Evolutionary conservation across 2,888 invertebrate species (phyloP).

Genomic region (Meliscaeva auricollis): DNA sequence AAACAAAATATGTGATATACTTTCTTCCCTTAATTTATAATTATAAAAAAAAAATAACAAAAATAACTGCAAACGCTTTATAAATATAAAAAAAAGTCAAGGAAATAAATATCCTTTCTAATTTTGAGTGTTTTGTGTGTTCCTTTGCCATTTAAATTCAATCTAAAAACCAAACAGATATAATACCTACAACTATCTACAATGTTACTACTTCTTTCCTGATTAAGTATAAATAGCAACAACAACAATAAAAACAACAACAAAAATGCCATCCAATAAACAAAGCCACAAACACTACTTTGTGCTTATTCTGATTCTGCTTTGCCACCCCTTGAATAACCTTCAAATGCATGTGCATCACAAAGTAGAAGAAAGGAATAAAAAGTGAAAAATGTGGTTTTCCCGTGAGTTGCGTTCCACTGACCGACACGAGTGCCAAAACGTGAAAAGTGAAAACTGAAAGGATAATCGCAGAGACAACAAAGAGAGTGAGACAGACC

Average conservation of each 20-base stretch:
- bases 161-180: constrained; percentile 50
- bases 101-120: constrained; percentile 19
- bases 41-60: not conserved
- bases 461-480: constrained; percentile 22
- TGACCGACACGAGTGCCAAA: constrained; percentile 48
- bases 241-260: constrained; percentile 11
- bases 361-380: constrained; percentile 31
- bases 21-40: constrained; percentile 42
- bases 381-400: constrained; percentile 60
- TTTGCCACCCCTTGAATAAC: constrained; percentile 35
- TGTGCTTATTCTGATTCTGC: constrained; percentile 15
- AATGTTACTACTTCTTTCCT: constrained; percentile 57
- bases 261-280: constrained; percentile 63
- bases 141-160: constrained; percentile 35
- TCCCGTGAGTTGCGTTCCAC: constrained; percentile 50
- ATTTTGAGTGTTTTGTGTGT: constrained; percentile 9
- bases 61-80: not conserved
- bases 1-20: constrained; percentile 61
- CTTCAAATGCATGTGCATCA: constrained; percentile 64
- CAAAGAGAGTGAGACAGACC: constrained; percentile 39
- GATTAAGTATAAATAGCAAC: constrained; percentile 36
- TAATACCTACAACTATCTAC: constrained; percentile 5
- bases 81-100: not conserved
- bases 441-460: constrained; percentile 69
- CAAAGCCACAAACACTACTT: constrained; percentile 55